Percentiles rank a stretch among this genome's conserved stretches.
Conservation (phyloP, 2,888 invertebrate species). For the Limnephilus marmoratus region DNA sequence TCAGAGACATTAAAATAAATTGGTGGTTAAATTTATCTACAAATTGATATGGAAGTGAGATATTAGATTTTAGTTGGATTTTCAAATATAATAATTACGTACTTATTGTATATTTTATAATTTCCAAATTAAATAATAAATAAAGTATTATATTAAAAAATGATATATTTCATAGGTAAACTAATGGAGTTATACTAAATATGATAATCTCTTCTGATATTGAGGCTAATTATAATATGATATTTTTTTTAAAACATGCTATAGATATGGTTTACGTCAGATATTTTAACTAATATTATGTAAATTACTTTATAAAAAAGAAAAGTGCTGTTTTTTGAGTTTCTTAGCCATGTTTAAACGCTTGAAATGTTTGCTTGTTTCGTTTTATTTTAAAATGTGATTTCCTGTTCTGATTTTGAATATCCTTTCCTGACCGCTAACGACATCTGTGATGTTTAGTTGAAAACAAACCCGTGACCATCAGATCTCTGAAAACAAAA, state of each 20-base stretch:
- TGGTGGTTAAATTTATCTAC: neutral
- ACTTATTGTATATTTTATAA: neutral
- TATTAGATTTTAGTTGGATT: neutral
- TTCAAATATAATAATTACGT: neutral
- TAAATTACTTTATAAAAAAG: neutral
- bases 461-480: slow-evolving; percentile 53
- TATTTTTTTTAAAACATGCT: neutral
- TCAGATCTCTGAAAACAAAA: slow-evolving; percentile 62
- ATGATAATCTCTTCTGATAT: neutral
- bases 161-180: neutral
- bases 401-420: neutral
- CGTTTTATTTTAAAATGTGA: neutral
- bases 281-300: neutral
- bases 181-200: neutral
- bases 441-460: slow-evolving; percentile 44
- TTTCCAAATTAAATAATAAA: neutral
- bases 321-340: neutral
- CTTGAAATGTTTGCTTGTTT: neutral
- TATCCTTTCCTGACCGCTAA: neutral
- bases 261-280: neutral
- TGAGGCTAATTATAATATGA: neutral
- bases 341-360: neutral
- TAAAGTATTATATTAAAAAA: neutral
- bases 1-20: too few species aligned
- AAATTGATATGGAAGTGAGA: neutral